These are phyloP conservation scores for Ophion slaviceki DNA, from an alignment of 2,888 invertebrate genomes.

Conservation along the genomic window DNA sequence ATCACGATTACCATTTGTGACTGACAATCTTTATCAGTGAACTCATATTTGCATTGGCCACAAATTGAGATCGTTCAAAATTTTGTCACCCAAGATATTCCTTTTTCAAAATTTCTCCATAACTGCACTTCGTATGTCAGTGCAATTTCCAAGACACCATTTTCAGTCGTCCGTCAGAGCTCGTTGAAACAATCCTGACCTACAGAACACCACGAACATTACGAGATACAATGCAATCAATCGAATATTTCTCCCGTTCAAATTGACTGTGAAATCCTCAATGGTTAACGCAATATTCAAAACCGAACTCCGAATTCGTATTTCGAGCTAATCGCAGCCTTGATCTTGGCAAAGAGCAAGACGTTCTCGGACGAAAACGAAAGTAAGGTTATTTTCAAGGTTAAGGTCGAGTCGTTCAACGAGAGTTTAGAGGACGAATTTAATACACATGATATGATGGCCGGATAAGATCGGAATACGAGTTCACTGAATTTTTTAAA, in stretches of 20 bases:
- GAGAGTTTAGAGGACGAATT: constrained; percentile 41
- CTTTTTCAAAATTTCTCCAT: not conserved
- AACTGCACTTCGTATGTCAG: too few species aligned
- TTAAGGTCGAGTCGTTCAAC: constrained; percentile 46
- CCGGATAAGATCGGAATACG: not conserved
- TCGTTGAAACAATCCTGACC: not conserved
- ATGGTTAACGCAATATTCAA: not conserved
- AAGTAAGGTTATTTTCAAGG: constrained; percentile 60
- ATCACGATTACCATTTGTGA: not conserved
- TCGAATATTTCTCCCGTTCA: not conserved
- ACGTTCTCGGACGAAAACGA: constrained; percentile 43
- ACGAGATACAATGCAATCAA: not conserved
- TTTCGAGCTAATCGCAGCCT: constrained; percentile 20
- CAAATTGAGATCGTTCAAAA: not conserved
- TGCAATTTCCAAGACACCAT: not conserved
- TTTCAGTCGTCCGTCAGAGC: not conserved
- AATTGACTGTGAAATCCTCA: not conserved
- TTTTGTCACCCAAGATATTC: not conserved
- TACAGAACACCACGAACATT: not conserved
- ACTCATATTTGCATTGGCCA: not conserved
- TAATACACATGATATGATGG: not conserved
- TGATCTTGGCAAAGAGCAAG: constrained; percentile 15
- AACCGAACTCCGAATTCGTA: not conserved
- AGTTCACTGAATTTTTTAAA: too few species aligned
- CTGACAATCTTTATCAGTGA: not conserved